Base-by-base conservation (phyloP, 53 echinoderm and acorn worm species). In the Holothuria scabra region DNA sequence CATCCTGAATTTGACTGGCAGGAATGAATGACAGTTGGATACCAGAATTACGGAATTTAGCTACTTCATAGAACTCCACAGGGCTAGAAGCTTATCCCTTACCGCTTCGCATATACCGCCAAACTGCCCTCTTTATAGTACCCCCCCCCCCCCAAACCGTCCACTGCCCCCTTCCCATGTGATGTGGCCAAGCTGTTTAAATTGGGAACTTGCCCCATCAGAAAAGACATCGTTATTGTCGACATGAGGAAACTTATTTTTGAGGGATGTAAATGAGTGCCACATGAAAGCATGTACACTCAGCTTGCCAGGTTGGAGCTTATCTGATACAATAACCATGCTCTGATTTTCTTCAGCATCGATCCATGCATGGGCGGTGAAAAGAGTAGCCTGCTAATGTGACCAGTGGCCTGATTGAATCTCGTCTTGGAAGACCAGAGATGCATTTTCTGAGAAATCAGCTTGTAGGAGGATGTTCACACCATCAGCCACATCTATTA, bases 241-340 rank as follows among this genome's bases (percentile, higher is more conserved):
- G n/a, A 89, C 61, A 30, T 62, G 33, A 26, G 85, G 76, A 56
- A 76, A 76, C 66, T 85, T 85, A 29, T 79, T 55, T 89, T 80
- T 79, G 0, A 87, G n/a, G 19, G 5, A 37, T 10, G 66, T 61
- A 52, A 87, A 49, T 26, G 82, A 67, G 19, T 68, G 2, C 23
- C 23, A 20, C 87, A 87, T 66, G 44, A 82, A 87, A 33, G 67
- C 82, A 87, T 87, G 24, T 20, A 87, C 87, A 87, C 87, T 87
- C 68, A 81, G 23, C 56, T 87, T 82, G 4, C 55, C 66, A 44
- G 82, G 87, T 21, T 82, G 67, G 2, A 87, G 70, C 19, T 87
- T 59, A 33, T 87, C 87, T 46, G 87, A 82, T 52, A 87, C 59
- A 26, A 85, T 16, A 7, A 74, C 33, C 4, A 67, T 67, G 68